phyloP scores from a whole-genome alignment of 35 echinoderm and acorn worm species.

The Strongylocentrotus purpuratus region DNA sequence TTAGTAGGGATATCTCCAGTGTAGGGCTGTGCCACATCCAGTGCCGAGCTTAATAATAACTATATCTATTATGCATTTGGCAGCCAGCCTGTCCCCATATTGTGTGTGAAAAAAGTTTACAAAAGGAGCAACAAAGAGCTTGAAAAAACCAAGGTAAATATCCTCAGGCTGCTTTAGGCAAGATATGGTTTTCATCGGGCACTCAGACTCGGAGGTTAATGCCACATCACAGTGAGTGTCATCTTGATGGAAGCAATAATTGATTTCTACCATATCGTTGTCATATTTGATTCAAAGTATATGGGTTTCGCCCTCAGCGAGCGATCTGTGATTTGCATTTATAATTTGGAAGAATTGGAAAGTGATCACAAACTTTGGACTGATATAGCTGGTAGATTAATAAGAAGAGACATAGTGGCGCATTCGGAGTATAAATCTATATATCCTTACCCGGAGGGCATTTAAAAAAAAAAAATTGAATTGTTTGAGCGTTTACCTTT shows the following conservation, averaged over 20 bases:
- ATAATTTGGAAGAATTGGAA: background rate
- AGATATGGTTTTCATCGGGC: background rate
- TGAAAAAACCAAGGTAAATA: background rate
- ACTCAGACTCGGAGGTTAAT: background rate
- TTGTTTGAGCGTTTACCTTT: no score
- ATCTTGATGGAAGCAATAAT: background rate
- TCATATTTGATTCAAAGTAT: background rate
- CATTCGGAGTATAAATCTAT: background rate
- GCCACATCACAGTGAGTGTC: background rate
- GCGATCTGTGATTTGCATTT: background rate
- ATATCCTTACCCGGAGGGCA: no score
- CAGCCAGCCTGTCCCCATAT: no score
- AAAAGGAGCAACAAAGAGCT: no score
- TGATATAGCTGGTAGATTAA: background rate
- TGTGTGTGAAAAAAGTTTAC: no score
- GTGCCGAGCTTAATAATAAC: background rate
- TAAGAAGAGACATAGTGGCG: background rate
- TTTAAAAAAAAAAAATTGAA: no score
- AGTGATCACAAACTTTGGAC: background rate
- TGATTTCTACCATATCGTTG: background rate
- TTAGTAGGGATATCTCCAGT: no score
- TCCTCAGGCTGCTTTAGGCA: background rate
- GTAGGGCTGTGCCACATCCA: no score
- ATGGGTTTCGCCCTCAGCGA: background rate
- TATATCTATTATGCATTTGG: no score